phyloP scores from a whole-genome alignment of 1,140 invertebrate species.

The Bombus superbus region DNA sequence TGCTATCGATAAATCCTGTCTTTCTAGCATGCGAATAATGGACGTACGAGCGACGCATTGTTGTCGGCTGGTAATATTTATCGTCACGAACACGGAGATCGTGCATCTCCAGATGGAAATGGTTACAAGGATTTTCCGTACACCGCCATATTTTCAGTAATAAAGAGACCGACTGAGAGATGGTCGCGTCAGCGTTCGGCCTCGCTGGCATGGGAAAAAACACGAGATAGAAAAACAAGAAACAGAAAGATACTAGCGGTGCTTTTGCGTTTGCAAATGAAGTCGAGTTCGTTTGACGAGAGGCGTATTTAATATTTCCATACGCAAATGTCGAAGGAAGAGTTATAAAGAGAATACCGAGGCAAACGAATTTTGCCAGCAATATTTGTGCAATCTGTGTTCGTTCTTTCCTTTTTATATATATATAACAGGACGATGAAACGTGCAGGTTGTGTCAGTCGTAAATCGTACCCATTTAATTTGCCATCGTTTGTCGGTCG shows the following conservation, averaged over 20 bases:
- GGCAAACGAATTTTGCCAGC: background rate
- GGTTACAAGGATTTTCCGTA: conserved; percentile 61
- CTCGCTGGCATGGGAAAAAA: background rate
- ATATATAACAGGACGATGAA: background rate
- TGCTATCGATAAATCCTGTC: conserved; percentile 61
- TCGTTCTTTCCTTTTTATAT: background rate
- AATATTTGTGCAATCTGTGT: background rate
- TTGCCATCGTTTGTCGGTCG: background rate
- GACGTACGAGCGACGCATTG: conserved; percentile 48
- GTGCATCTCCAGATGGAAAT: conserved; percentile 46
- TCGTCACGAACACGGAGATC: conserved; percentile 20
- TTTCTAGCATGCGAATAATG: conserved; percentile 41
- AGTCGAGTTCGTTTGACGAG: background rate
- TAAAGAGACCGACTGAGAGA: conserved; percentile 33
- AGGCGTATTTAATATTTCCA: background rate
- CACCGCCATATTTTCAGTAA: conserved; percentile 33
- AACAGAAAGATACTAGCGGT: background rate
- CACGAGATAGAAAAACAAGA: too few species aligned
- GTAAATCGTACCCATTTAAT: background rate
- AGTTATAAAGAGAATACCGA: background rate
- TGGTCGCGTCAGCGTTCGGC: background rate
- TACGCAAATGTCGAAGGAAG: background rate
- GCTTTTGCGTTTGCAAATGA: conserved; percentile 2
- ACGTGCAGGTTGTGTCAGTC: background rate
- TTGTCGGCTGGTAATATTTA: conserved; percentile 59